phyloP scores from a whole-genome alignment of 2,113 vertebrate species.

The Colossoma macropomum region DNA sequence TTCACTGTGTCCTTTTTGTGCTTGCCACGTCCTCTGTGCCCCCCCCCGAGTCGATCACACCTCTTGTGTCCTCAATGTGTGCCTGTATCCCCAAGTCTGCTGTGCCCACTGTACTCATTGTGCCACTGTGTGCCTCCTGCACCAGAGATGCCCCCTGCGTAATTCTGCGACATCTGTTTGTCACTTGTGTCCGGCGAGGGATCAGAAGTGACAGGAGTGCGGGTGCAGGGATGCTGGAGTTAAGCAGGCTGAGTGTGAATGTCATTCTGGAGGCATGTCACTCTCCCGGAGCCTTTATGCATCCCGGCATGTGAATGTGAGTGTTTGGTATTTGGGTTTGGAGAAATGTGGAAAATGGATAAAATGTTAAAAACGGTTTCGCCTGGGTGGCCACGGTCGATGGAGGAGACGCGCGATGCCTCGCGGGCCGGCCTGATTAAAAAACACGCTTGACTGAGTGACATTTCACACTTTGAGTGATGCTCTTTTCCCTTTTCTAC shows the following conservation, averaged over 20 bases:
- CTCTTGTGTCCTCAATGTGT: too few relatives aligned
- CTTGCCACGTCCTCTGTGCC: too few relatives aligned
- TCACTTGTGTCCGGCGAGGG: not conserved
- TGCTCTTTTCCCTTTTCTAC: constrained; percentile 32
- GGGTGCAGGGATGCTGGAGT: not conserved
- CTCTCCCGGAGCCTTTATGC: not conserved
- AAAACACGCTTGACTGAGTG: constrained; percentile 41
- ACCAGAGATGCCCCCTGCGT: not conserved
- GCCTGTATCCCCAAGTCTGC: too few relatives aligned
- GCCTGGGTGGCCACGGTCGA: constrained; percentile 25
- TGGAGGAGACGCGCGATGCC: constrained; percentile 9
- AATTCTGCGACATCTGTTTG: not conserved
- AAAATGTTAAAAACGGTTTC: constrained; percentile 40
- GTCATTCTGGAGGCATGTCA: not conserved
- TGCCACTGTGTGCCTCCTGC: not conserved
- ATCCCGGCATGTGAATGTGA: not conserved
- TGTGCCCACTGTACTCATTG: too few relatives aligned
- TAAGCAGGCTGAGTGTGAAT: constrained; percentile 1
- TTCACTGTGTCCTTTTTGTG: too few relatives aligned
- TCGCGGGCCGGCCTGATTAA: constrained; percentile 38
- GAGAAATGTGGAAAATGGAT: constrained; percentile 32
- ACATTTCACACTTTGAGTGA: constrained; percentile 44
- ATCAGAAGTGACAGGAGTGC: not conserved
- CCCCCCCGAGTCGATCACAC: too few relatives aligned
- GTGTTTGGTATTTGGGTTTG: constrained; percentile 5